Base-by-base conservation (phyloP, 2,113 vertebrate genomes). In the Sinocyclocheilus grahami region DNA sequence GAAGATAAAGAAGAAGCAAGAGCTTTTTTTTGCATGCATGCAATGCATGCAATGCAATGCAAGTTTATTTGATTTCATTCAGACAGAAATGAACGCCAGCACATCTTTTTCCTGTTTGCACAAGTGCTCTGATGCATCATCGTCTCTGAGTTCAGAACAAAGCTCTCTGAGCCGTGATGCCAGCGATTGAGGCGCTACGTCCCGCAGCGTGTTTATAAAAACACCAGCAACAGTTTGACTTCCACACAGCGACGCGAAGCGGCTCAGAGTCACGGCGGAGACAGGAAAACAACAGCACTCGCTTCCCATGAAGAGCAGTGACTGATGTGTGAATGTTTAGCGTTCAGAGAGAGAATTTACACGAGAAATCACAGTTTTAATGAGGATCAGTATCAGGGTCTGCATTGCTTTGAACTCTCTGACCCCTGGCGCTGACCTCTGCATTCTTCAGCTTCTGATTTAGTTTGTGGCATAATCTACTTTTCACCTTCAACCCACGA, bases 291-390 rank as follows among this genome's bases (percentile, higher is more conserved):
- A 78, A 33, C 82, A 1, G 46, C 20, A 10, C 33, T 6, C 6
- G 33, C 58, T 79, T 42, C 80, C 51, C 63, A 79, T 78, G 80
- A 62, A 77, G 55, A 83, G 71, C 79, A 86, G 22, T 48, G 74
- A 79, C 46, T 83, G 78, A 83, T 79, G n/a, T 55, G 37, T 1
- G 16, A 37, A 71, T 20, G 67, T 22, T 71, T 39, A 53, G 18
- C 18, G 6, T 8, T 58, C 55, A 58, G 55, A 22, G 55, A 58
- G 2, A 20, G 55, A 58, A 20, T 58, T 20, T 58, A 18, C 53
- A 58, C 1, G 20, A 39, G 9, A 33, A 72, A 72, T 42, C 69
- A 22, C 9, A 37, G 33, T 12, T 74, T 74, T 42, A 74, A 42
- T 42, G 71, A 5, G 4, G 37, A 74, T 74, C 37, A 1, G 18